A percentile compares a stretch with the other conserved stretches of the same genome.
phyloP scores from a whole-genome alignment of 2,888 invertebrate species.

The Andrena marginata region DNA sequence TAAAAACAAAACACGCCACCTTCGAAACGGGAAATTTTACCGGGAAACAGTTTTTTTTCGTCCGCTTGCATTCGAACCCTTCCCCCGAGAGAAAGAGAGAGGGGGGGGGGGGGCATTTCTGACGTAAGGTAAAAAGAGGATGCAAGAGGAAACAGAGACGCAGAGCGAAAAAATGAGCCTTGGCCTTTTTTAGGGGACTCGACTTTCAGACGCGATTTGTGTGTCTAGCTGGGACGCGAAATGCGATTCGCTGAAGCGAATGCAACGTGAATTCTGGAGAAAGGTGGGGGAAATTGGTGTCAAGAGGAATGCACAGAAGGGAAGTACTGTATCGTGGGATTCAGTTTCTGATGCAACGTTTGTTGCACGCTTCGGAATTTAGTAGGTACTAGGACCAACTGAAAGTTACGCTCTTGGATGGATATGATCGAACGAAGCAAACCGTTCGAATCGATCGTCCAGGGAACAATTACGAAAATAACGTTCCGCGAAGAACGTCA shows the following conservation, averaged over 20 bases:
- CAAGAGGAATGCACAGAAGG: background rate
- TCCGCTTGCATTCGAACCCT: background rate
- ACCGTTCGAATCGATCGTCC: slow-evolving; percentile 8
- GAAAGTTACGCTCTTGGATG: background rate
- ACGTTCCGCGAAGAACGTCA: background rate
- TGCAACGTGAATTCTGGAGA: background rate
- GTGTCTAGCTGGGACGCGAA: background rate
- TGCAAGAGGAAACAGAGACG: too few species aligned
- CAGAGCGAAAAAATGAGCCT: background rate
- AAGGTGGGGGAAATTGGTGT: background rate
- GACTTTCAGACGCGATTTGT: background rate
- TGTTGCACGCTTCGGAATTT: background rate
- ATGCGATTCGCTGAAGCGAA: background rate
- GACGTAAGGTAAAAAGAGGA: background rate
- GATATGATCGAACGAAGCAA: background rate
- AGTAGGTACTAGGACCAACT: too few species aligned
- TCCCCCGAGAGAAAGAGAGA: background rate
- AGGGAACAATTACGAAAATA: slow-evolving; percentile 15
- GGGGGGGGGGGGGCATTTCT: background rate
- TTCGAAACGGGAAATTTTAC: slow-evolving; percentile 31
- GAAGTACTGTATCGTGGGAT: background rate
- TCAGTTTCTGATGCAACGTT: background rate
- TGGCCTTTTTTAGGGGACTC: background rate
- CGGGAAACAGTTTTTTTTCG: background rate
- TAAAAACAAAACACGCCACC: slow-evolving; percentile 16